Percentiles rank a stretch among this genome's conserved stretches.
Conservation (phyloP, 2,888 invertebrate species). For the Drosophila mimetica region DNA sequence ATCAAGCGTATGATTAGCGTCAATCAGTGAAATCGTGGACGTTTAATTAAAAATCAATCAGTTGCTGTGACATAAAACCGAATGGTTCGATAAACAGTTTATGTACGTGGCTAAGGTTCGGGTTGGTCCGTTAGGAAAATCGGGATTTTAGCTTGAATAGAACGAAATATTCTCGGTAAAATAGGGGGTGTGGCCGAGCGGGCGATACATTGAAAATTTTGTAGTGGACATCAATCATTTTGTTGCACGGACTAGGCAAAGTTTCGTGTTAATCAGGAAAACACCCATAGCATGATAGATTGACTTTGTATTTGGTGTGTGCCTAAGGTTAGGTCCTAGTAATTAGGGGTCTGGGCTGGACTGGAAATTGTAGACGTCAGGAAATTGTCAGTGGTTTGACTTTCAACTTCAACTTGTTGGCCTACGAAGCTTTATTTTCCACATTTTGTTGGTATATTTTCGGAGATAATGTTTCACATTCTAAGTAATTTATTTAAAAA, state of each 20-base stretch:
- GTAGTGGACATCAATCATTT: conserved; percentile 46
- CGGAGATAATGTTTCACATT: neutral
- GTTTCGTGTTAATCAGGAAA: conserved; percentile 39
- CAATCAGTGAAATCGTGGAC: conserved; percentile 41
- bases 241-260: conserved; percentile 26
- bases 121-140: neutral
- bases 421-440: neutral
- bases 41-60: conserved; percentile 78
- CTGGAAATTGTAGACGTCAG: conserved; percentile 15
- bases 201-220: conserved; percentile 34
- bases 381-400: conserved; percentile 5
- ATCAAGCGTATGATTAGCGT: conserved; percentile 64
- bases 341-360: conserved; percentile 21
- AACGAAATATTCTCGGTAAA: neutral
- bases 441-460: neutral
- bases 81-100: conserved; percentile 27
- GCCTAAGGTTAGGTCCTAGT: conserved; percentile 17
- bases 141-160: conserved; percentile 5
- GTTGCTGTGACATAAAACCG: conserved; percentile 55
- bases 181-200: neutral
- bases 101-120: conserved; percentile 12
- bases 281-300: conserved; percentile 37
- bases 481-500: too few relatives aligned
- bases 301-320: conserved; percentile 27
- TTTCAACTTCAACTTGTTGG: conserved; percentile 6